These are phyloP conservation scores for Gnathochromis pfefferi DNA, from an alignment of 2,113 vertebrate species.

Conservation along the genomic window DNA sequence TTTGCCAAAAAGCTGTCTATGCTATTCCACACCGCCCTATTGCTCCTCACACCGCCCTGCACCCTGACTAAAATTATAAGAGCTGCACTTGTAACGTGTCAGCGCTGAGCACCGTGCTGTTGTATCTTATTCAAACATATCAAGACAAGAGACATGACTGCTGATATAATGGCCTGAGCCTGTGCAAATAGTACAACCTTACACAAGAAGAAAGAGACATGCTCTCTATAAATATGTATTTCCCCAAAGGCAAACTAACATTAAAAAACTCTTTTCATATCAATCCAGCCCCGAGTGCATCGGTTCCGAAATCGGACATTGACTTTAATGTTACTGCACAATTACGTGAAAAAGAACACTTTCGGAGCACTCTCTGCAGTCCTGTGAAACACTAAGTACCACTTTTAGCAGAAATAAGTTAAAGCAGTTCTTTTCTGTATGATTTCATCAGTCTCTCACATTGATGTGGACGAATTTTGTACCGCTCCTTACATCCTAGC, in stretches of 20 bases:
- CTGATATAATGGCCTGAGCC: background rate
- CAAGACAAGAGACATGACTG: background rate
- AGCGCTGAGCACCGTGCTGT: background rate
- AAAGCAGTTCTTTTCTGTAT: background rate
- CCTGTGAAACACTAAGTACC: background rate
- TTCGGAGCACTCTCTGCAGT: background rate
- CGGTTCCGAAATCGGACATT: background rate
- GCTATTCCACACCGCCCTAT: background rate
- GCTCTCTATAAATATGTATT: background rate
- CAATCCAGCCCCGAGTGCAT: background rate
- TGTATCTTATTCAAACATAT: conserved; percentile 19
- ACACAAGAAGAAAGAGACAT: background rate
- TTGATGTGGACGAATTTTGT: background rate
- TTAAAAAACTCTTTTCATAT: background rate
- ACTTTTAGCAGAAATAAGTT: background rate
- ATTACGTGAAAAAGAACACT: background rate
- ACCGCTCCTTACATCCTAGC: rapidly evolving
- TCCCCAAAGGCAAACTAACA: background rate
- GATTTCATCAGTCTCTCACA: background rate
- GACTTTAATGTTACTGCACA: background rate
- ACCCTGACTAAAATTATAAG: conserved; percentile 9
- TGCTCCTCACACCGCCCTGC: background rate
- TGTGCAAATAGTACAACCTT: background rate
- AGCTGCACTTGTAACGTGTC: background rate
- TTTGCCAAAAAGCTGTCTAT: background rate